Percentiles rank a stretch among this genome's conserved stretches.
Conservation (phyloP, 1,140 invertebrate species). For the Philopotamus ludificatus region DNA sequence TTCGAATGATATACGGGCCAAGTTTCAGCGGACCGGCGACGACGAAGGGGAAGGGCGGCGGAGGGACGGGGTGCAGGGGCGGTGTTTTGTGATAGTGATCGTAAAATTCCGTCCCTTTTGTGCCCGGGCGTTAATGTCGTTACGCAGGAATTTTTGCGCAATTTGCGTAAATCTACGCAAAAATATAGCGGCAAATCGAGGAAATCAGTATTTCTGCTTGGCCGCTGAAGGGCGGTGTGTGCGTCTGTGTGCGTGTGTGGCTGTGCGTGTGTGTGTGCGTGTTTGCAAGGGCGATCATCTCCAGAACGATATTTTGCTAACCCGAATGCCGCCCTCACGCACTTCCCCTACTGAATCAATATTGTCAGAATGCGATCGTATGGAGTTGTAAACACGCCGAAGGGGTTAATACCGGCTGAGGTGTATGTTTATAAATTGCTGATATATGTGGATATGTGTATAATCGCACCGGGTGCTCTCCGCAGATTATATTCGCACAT, state of each 20-base stretch:
- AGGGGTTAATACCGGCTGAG: no score
- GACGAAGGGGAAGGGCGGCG: no score
- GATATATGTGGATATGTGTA: no score
- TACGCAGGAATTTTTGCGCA: not conserved
- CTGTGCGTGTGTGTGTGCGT: not conserved
- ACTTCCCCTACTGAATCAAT: no score
- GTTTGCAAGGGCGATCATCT: no score
- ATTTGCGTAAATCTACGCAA: not conserved
- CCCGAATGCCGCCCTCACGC: not conserved
- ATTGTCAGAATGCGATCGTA: not conserved
- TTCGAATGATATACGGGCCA: conserved; percentile 21
- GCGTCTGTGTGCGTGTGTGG: not conserved
- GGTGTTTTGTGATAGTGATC: not conserved
- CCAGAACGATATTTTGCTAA: not conserved
- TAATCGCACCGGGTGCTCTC: no score
- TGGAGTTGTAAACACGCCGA: not conserved
- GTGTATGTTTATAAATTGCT: not conserved
- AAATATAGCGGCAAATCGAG: conserved; percentile 16
- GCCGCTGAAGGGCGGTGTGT: not conserved
- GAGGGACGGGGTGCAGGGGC: no score
- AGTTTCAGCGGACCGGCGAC: not conserved
- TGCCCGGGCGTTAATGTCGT: not conserved
- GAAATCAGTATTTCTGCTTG: conserved; percentile 1
- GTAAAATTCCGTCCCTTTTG: not conserved
- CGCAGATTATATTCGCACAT: no score